phyloP scores from a whole-genome alignment of 2,113 vertebrate genomes.

The Melanocharis versteri region DNA sequence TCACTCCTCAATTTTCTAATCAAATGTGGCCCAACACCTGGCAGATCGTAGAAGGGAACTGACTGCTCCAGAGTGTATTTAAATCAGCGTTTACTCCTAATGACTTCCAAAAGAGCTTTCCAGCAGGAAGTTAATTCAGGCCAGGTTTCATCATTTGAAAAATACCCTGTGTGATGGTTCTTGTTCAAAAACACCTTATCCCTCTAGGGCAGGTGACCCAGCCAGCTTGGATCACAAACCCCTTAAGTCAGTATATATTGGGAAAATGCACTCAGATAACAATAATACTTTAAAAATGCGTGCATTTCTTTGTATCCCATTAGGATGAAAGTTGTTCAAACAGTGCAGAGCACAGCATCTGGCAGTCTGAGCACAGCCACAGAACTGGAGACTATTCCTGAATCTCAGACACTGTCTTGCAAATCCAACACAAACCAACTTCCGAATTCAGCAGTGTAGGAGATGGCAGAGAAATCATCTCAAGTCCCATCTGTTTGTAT shows the following conservation, averaged over 20 bases:
- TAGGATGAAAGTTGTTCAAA: neutral
- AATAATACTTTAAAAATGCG: neutral
- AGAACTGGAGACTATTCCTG: neutral
- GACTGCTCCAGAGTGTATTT: neutral
- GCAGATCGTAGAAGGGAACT: neutral
- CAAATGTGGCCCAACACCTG: neutral
- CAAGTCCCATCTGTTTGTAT: slow-evolving; percentile 29
- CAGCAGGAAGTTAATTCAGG: neutral
- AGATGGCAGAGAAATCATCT: neutral
- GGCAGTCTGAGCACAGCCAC: neutral
- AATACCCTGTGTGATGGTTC: neutral
- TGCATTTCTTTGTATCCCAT: neutral
- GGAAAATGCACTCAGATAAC: neutral
- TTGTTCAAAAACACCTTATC: neutral
- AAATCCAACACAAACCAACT: neutral
- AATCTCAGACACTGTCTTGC: neutral
- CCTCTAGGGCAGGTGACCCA: neutral
- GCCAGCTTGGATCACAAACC: neutral
- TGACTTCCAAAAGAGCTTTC: slow-evolving; percentile 13
- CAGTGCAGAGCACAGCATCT: neutral
- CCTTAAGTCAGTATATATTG: neutral
- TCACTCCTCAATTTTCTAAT: slow-evolving; percentile 17
- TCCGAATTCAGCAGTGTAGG: neutral
- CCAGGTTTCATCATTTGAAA: neutral
- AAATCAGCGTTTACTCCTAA: neutral